A percentile compares a stretch with the other conserved stretches of the same genome.
phyloP scores from a whole-genome alignment of 2,797 vertebrate species.

The Paguma larvata region DNA sequence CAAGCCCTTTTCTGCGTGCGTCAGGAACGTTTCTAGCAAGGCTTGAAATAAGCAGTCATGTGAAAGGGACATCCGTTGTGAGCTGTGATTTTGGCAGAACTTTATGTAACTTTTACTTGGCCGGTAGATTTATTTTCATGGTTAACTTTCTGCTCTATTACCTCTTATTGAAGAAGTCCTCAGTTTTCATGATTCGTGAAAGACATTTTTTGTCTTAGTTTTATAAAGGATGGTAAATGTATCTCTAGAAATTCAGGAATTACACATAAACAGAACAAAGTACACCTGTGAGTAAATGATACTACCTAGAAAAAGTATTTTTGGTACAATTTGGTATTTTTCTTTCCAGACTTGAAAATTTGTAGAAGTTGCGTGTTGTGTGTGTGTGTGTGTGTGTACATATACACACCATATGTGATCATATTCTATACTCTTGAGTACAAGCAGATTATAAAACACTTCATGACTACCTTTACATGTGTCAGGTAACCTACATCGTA shows the following conservation, averaged over 20 bases:
- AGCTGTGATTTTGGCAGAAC: slow-evolving; percentile 86
- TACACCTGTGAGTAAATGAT: not conserved
- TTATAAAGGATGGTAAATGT: not conserved
- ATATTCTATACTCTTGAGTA: not conserved
- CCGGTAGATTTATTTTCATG: slow-evolving; percentile 77
- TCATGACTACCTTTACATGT: not conserved
- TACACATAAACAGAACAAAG: not conserved
- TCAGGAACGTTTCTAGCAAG: not conserved
- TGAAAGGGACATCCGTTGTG: slow-evolving; percentile 67
- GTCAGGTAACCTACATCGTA: not conserved
- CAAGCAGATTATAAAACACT: slow-evolving; percentile 31
- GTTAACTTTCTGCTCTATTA: slow-evolving; percentile 82
- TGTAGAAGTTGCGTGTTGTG: not conserved
- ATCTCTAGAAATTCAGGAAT: not conserved
- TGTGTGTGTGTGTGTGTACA: not conserved
- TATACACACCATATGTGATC: not conserved
- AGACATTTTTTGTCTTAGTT: slow-evolving; percentile 36
- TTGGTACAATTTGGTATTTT: not conserved
- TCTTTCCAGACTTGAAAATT: slow-evolving; percentile 40
- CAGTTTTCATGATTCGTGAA: not conserved
- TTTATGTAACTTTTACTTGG: slow-evolving; percentile 84
- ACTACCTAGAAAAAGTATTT: not conserved
- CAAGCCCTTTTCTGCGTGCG: not conserved
- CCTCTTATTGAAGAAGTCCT: slow-evolving; percentile 81
- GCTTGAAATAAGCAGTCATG: slow-evolving; percentile 19